A percentile compares a stretch with the other conserved stretches of the same genome.
These are phyloP conservation scores for Malthinus seriepunctatus DNA, from an alignment of 2,888 invertebrate species.

Conservation along the genomic window DNA sequence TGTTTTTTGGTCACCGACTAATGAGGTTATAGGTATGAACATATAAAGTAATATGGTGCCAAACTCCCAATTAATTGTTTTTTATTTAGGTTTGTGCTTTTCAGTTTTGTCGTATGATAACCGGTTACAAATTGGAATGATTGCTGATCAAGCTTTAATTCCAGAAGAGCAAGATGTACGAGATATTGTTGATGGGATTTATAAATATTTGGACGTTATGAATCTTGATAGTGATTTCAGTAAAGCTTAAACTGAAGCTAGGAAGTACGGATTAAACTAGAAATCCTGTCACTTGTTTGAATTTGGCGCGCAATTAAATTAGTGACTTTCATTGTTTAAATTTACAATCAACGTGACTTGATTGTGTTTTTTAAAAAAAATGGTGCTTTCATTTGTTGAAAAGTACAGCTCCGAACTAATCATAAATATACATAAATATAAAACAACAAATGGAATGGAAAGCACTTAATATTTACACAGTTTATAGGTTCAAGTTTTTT, in stretches of 20 bases:
- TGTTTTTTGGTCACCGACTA: slow-evolving; percentile 59
- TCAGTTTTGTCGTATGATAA: slow-evolving; percentile 57
- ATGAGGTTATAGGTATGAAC: slow-evolving; percentile 58
- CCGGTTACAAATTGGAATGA: slow-evolving; percentile 55
- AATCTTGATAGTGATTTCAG: slow-evolving; percentile 11
- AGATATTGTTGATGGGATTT: slow-evolving; percentile 40
- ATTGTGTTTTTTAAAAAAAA: too few species aligned
- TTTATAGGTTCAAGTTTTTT: too few species aligned
- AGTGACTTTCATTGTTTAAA: too few species aligned
- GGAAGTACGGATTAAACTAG: too few species aligned
- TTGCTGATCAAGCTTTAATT: slow-evolving; percentile 56
- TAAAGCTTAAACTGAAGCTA: slow-evolving; percentile 2
- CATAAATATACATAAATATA: too few species aligned
- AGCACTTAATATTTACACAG: too few species aligned
- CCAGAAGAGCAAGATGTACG: slow-evolving; percentile 49
- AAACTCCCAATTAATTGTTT: not conserved
- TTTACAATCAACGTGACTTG: too few species aligned
- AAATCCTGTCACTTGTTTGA: too few species aligned
- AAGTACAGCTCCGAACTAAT: too few species aligned
- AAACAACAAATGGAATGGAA: too few species aligned
- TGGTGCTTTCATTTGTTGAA: too few species aligned
- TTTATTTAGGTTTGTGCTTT: slow-evolving; percentile 54
- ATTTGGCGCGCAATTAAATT: too few species aligned
- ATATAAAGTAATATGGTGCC: slow-evolving; percentile 31
- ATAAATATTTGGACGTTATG: slow-evolving; percentile 9